Evolutionary conservation across 1,140 invertebrate species (phyloP).

Genomic region (Yoshiicerus persimilis): DNA sequence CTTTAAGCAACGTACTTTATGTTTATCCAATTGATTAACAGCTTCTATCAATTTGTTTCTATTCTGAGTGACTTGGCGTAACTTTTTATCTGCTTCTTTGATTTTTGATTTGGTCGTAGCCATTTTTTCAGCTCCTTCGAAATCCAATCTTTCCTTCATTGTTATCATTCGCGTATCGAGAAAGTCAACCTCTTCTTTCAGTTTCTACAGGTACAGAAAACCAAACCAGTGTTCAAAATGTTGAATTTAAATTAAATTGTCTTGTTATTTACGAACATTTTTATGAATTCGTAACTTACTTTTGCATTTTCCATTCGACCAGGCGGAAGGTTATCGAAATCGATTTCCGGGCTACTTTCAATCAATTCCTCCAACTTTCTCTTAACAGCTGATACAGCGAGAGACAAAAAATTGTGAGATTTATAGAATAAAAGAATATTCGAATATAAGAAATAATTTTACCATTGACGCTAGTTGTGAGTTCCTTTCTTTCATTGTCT

Average conservation of each 20-base stretch:
- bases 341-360: background rate
- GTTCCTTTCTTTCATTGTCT: constrained; percentile 68
- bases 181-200: background rate
- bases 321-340: background rate
- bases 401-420: background rate
- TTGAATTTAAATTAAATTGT: no score
- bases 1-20: background rate
- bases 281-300: background rate
- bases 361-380: background rate
- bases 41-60: background rate
- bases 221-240: background rate
- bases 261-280: no score
- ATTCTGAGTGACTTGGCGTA: background rate
- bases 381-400: background rate
- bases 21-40: background rate
- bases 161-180: background rate
- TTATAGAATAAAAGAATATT: background rate
- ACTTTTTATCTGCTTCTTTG: background rate
- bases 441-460: background rate
- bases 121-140: background rate
- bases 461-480: constrained; percentile 59
- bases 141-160: background rate
- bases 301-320: background rate
- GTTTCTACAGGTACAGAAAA: background rate
- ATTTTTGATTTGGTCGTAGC: background rate